Evolutionary conservation across 30 jellyfish, hydroid and myxozoan genomes (phyloP).

Genomic region (Aurelia aurita complex sp. Pacific): DNA sequence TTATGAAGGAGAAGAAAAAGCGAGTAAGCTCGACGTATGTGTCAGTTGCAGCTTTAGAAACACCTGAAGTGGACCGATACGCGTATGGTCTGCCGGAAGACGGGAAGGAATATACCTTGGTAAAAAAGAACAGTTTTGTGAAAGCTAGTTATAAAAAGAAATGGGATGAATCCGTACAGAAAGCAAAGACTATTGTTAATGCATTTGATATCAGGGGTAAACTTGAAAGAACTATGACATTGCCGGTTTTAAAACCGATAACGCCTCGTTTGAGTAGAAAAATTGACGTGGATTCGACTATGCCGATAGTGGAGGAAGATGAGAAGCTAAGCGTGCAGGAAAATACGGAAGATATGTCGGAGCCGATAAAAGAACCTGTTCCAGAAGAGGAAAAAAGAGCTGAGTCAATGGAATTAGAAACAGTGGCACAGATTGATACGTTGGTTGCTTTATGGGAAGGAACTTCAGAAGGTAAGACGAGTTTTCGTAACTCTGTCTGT

Average conservation of each 20-base stretch:
- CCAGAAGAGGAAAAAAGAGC: conserved; percentile 7
- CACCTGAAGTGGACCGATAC: conserved; percentile 72
- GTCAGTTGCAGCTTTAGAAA: conserved; percentile 67
- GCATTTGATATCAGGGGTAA: conserved; percentile 30
- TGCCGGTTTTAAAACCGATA: conserved; percentile 61
- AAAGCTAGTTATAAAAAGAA: conserved; percentile 19
- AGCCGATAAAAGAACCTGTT: background rate
- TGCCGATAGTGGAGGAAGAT: too few relatives aligned
- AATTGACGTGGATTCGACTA: too few relatives aligned
- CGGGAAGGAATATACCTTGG: conserved; percentile 61
- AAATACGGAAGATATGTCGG: too few relatives aligned
- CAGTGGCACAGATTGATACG: background rate
- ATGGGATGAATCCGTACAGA: conserved; percentile 58
- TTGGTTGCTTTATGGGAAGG: background rate
- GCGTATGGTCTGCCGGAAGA: conserved; percentile 79
- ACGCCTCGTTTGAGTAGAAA: conserved; percentile 9
- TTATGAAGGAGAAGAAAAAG: conserved; percentile 57
- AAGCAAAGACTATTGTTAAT: conserved; percentile 46
- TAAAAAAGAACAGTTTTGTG: background rate
- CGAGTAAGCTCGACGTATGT: conserved; percentile 60
- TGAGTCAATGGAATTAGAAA: background rate
- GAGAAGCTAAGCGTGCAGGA: too few relatives aligned
- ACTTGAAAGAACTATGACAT: conserved; percentile 28
- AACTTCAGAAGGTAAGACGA: conserved; percentile 6
- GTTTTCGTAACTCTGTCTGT: background rate